These are phyloP conservation scores for Rhagonycha fulva DNA, from an alignment of 2,888 invertebrate genomes.

Conservation along the genomic window DNA sequence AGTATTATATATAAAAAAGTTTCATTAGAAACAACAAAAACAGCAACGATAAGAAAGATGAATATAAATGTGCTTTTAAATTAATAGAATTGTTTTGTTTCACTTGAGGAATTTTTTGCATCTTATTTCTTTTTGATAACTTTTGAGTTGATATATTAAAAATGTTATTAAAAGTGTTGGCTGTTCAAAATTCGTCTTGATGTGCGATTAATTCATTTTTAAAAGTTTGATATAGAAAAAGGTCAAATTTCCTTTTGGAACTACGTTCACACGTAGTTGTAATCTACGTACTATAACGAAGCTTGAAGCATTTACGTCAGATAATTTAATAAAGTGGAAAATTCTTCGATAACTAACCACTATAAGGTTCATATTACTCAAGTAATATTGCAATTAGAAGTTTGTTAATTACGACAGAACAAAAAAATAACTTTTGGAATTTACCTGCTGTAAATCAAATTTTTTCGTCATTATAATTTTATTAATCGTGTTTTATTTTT, in stretches of 20 bases:
- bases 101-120: background rate
- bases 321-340: conserved; percentile 27
- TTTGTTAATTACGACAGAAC: background rate
- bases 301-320: conserved; percentile 20
- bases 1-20: background rate
- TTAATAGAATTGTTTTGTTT: background rate
- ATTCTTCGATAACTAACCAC: conserved; percentile 22
- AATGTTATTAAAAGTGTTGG: background rate
- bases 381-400: background rate
- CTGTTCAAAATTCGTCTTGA: background rate
- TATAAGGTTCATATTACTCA: background rate
- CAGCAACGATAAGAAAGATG: background rate
- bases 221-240: background rate
- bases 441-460: background rate
- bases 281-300: background rate
- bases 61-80: background rate
- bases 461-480: background rate
- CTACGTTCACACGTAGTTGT: background rate
- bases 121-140: background rate
- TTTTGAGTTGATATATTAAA: background rate
- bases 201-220: background rate
- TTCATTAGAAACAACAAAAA: background rate
- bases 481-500: background rate
- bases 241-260: background rate
- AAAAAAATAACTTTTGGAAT: background rate